Evolutionary conservation across 2,888 invertebrate genomes (phyloP).

Genomic region (Diloba caeruleocephala): DNA sequence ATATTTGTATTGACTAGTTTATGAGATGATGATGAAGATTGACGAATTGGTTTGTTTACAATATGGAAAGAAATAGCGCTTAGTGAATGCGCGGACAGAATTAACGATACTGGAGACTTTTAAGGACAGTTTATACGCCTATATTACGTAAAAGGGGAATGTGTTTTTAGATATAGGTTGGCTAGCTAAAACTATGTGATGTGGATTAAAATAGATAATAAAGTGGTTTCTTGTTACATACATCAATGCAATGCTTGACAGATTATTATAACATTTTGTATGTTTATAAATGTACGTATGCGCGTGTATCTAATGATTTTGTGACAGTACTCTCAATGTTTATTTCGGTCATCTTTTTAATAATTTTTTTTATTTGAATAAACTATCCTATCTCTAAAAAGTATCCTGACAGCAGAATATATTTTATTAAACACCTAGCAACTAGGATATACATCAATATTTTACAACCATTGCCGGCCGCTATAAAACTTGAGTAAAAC

Average conservation of each 20-base stretch:
- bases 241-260: too few species aligned
- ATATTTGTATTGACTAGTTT: conserved; percentile 29
- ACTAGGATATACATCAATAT: conserved; percentile 24
- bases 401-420: not conserved
- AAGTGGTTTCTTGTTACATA: too few species aligned
- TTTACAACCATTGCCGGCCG: conserved; percentile 48
- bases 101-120: conserved; percentile 39
- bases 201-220: too few species aligned
- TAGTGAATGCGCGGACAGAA: conserved; percentile 28
- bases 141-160: conserved; percentile 30
- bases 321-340: too few species aligned
- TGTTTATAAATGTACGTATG: too few species aligned
- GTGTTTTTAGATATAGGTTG: too few species aligned
- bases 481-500: conserved; percentile 64
- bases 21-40: conserved; percentile 33
- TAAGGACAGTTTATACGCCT: conserved; percentile 45
- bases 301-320: too few species aligned
- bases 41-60: conserved; percentile 45
- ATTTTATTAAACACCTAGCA: conserved; percentile 13
- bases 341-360: too few species aligned
- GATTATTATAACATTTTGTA: too few species aligned
- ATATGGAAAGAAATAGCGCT: conserved; percentile 32
- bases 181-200: too few species aligned
- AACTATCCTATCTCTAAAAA: not conserved
- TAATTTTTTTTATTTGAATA: too few species aligned